Percentiles rank a stretch among this genome's conserved stretches.
Conservation (phyloP, 2,888 invertebrate species). For the Ophion costatus region DNA sequence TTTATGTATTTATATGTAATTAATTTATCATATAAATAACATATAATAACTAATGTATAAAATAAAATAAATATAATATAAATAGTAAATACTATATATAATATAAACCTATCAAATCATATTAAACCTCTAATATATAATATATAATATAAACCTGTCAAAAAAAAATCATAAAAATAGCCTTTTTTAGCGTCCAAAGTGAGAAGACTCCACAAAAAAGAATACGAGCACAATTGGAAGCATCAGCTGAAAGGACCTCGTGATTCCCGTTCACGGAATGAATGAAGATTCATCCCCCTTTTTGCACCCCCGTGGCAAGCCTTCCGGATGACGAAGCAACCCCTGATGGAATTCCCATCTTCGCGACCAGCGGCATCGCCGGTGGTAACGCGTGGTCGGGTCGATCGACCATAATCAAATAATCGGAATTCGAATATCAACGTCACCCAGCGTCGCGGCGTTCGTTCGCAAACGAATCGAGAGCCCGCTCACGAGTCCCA, state of each 20-base stretch:
- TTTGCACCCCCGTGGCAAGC: constrained; percentile 1
- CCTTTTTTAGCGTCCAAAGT: too few species aligned
- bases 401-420: constrained; percentile 77
- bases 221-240: too few species aligned
- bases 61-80: too few species aligned
- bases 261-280: constrained; percentile 5
- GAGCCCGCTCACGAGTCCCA: constrained; percentile 23
- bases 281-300: constrained; percentile 15
- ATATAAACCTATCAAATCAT: too few species aligned
- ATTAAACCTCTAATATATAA: too few species aligned
- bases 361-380: constrained; percentile 9
- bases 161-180: too few species aligned
- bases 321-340: constrained; percentile 19
- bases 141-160: too few species aligned
- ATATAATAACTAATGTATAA: too few species aligned
- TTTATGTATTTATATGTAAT: too few species aligned
- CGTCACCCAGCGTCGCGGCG: constrained; percentile 61
- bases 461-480: constrained; percentile 57
- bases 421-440: constrained; percentile 76
- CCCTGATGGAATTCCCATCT: constrained; percentile 57
- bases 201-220: background rate
- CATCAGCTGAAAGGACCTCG: background rate
- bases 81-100: too few species aligned
- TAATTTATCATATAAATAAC: too few species aligned
- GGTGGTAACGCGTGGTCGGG: constrained; percentile 64